Evolutionary conservation across 1,140 invertebrate species (phyloP).

Genomic region (Aricia agestis): DNA sequence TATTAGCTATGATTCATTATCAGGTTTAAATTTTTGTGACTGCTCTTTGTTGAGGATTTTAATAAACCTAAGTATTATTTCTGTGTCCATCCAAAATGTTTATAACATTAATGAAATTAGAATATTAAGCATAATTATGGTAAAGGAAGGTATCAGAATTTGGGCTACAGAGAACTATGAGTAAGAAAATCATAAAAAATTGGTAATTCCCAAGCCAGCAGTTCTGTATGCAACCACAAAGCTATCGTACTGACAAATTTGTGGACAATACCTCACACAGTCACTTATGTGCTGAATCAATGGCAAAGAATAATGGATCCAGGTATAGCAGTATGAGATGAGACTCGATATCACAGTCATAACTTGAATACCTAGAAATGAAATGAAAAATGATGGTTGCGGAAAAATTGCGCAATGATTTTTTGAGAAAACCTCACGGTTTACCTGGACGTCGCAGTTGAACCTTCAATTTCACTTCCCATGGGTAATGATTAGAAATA

Average conservation of each 20-base stretch:
- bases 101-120: too few relatives aligned
- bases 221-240: background rate
- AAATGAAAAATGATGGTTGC: background rate
- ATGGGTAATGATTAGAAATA: conserved; percentile 49
- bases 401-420: conserved; percentile 31
- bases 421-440: background rate
- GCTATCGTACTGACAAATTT: background rate
- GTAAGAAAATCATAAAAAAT: too few relatives aligned
- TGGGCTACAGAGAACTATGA: too few relatives aligned
- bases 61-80: too few relatives aligned
- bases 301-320: conserved; percentile 45
- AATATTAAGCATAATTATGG: too few relatives aligned
- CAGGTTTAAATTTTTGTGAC: too few relatives aligned
- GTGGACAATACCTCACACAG: conserved; percentile 40
- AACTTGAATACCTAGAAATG: conserved; percentile 25
- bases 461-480: conserved; percentile 60
- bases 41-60: too few relatives aligned
- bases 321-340: conserved; percentile 43
- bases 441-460: conserved; percentile 56
- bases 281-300: conserved; percentile 50
- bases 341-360: conserved; percentile 46
- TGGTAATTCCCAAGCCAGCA: too few relatives aligned
- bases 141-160: too few relatives aligned
- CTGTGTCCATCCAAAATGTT: too few relatives aligned
- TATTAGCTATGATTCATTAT: too few relatives aligned